Evolutionary conservation across 2,113 vertebrate genomes (phyloP).

Genomic region (Neoarius graeffei): DNA sequence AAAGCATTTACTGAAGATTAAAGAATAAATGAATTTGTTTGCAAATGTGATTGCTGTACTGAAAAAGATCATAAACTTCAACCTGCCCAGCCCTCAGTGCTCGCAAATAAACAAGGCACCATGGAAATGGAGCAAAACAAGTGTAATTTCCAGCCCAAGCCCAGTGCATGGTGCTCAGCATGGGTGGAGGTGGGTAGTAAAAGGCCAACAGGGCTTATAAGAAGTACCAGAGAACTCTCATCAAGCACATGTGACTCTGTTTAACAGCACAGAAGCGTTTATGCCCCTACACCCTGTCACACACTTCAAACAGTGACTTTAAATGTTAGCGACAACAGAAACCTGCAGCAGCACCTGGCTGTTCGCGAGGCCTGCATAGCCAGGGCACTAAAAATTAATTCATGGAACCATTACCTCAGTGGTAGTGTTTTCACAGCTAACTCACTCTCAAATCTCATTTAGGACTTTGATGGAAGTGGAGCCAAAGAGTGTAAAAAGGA

Average conservation of each 20-base stretch:
- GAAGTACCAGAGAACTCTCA: not conserved
- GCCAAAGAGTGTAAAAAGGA: slow-evolving; percentile 60
- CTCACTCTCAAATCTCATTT: slow-evolving; percentile 61
- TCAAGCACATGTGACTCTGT: slow-evolving; percentile 23
- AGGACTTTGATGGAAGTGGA: slow-evolving; percentile 50
- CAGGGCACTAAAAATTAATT: slow-evolving; percentile 64
- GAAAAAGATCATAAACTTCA: not conserved
- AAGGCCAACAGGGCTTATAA: not conserved
- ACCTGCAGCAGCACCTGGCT: slow-evolving; percentile 58
- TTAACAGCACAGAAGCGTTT: slow-evolving; percentile 13
- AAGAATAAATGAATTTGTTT: not conserved
- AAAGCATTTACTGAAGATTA: no score
- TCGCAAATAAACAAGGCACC: not conserved
- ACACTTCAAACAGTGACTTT: slow-evolving; percentile 1
- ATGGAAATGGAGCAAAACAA: slow-evolving; percentile 13
- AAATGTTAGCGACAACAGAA: slow-evolving; percentile 27
- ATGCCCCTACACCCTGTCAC: slow-evolving; percentile 20
- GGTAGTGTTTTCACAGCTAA: slow-evolving; percentile 60
- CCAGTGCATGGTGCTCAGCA: not conserved
- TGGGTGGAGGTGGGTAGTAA: slow-evolving; percentile 1
- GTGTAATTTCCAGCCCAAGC: slow-evolving; percentile 1
- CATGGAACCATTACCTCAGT: slow-evolving; percentile 67
- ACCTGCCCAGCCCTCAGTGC: not conserved
- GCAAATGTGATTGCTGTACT: not conserved
- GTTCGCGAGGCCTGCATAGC: slow-evolving; percentile 48